Percentiles rank a stretch among this genome's conserved stretches.
phyloP scores from a whole-genome alignment of 2,888 invertebrate species.

The Plebejus melissa region DNA sequence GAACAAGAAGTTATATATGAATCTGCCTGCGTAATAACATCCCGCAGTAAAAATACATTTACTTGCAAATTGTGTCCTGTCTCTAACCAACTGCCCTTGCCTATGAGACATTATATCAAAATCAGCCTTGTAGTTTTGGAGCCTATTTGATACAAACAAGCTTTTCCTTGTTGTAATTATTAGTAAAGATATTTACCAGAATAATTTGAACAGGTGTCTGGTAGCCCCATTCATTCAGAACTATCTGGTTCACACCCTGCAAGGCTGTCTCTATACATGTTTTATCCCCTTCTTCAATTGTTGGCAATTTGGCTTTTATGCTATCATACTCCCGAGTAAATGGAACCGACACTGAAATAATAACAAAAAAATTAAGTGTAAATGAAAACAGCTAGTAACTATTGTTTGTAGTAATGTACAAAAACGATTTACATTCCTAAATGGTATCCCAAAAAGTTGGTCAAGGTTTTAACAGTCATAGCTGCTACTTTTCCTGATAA shows the following conservation, averaged over 20 bases:
- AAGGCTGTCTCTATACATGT: conserved; percentile 90
- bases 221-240: conserved; percentile 93
- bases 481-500: neutral
- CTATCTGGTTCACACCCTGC: conserved; percentile 86
- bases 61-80: no score
- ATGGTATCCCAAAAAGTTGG: no score
- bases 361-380: neutral
- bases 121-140: no score
- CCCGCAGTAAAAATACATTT: no score
- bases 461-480: no score
- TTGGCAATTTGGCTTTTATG: conserved; percentile 86
- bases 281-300: conserved; percentile 91
- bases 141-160: neutral
- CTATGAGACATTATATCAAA: no score
- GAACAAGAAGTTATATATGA: no score
- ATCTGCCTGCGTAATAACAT: no score
- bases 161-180: neutral
- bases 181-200: conserved; percentile 48
- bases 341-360: conserved; percentile 82
- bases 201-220: conserved; percentile 88
- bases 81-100: no score
- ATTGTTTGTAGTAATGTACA: neutral
- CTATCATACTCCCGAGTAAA: conserved; percentile 94
- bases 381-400: neutral
- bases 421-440: no score